These are phyloP conservation scores for Junonia oenone DNA, from an alignment of 2,888 invertebrate genomes.

Conservation along the genomic window DNA sequence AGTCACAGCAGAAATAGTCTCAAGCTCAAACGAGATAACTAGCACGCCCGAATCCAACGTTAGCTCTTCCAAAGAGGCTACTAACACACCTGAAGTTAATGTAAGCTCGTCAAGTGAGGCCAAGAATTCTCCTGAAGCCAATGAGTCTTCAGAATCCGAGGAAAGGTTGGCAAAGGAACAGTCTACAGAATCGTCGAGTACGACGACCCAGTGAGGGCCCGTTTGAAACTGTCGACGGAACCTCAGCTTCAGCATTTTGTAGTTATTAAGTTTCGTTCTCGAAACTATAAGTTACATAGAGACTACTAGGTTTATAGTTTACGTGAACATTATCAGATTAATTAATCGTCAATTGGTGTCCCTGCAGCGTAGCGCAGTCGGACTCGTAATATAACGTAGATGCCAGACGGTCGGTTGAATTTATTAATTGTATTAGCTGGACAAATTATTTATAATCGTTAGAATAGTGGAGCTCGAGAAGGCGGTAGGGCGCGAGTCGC, in stretches of 20 bases:
- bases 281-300: conserved; percentile 72
- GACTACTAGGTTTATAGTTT: conserved; percentile 63
- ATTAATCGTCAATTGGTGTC: conserved; percentile 49
- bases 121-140: conserved; percentile 24
- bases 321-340: conserved; percentile 40
- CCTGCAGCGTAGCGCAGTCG: conserved; percentile 30
- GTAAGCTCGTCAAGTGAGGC: conserved; percentile 16
- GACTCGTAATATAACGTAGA: conserved; percentile 43
- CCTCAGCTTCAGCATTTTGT: conserved; percentile 71
- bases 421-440: conserved; percentile 62
- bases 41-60: conserved; percentile 21
- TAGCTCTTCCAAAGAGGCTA: conserved; percentile 18
- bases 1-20: conserved; percentile 12
- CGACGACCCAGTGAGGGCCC: conserved; percentile 40
- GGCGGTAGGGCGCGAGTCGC: conserved; percentile 36
- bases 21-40: conserved; percentile 20
- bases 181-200: conserved; percentile 34
- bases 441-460: conserved; percentile 70
- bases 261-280: conserved; percentile 70
- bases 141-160: conserved; percentile 24
- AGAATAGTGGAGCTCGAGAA: conserved; percentile 44
- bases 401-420: conserved; percentile 44
- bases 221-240: conserved; percentile 41
- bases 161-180: conserved; percentile 29
- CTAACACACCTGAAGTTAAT: conserved; percentile 22